Evolutionary conservation across 2,113 vertebrate genomes (phyloP), one percentile per base, ranked within the genome.

Genomic region (Fukomys damarensis): DNA sequence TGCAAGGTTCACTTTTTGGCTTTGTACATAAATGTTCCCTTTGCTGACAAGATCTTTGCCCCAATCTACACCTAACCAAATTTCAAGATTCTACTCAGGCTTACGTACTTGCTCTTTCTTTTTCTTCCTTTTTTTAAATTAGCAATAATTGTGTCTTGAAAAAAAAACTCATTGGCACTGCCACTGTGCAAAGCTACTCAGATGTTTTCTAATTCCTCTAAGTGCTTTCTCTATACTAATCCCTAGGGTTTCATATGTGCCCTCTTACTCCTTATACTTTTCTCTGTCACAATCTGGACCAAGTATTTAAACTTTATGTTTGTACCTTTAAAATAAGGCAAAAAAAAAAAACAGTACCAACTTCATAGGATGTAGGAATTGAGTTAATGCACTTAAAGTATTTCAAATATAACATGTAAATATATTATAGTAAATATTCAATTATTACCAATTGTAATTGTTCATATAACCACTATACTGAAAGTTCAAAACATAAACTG

Each of bases 31-130:
- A 68, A 93, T 59, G 80, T 72, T 94, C 41, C 81, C 30, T 94
- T 41, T 91, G 82, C 63, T 70, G 28, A 30, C 82, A 84, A 83
- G 77, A 94, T 74, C 30, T 20, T 63, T 91, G 63, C 13, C 8
- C 66, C 77, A 88, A 84, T 93, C 90, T 81, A 91, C 26, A 91
- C 43, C 77, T 93, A 61, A 90, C 81, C 84, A 89, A 85, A 81
- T 89, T 68, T 96, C 49, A 93, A 92, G 49, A 92, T 70, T 81
- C 86, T 85, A n/a, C n/a, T 93, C 41, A 49, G 77, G 68, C 24
- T 76, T 93, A 20, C 20, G n/a, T 17, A 9, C 59, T 61, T 61
- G 22, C 22, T 61, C 7, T 70, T 70, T 10, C 3, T 3, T 74
- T 13, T 43, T 5, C 22, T 26, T 13, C 26, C 11, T 20, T 28